Evolutionary conservation across 2,113 vertebrate genomes (phyloP).

Genomic region (Psilopsiagon aurifrons): DNA sequence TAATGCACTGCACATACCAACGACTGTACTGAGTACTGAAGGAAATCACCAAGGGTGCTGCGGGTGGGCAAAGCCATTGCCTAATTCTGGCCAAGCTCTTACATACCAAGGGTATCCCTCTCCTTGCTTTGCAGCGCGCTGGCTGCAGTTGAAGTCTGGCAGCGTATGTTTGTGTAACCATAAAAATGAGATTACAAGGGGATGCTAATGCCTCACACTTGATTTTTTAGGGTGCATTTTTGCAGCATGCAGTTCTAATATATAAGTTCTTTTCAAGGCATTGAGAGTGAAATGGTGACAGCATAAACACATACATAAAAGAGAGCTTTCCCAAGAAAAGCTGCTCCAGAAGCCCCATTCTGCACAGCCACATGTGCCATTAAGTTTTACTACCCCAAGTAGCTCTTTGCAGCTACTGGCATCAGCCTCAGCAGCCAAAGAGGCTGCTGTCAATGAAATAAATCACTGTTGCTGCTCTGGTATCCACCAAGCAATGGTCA

Average conservation of each 20-base stretch:
- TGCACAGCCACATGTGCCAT: background rate
- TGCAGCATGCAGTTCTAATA: background rate
- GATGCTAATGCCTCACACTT: background rate
- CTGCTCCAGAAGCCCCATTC: background rate
- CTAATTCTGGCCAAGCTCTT: conserved; percentile 36
- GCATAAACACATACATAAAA: background rate
- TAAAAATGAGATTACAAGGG: background rate
- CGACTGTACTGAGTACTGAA: conserved; percentile 51
- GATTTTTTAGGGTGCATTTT: background rate
- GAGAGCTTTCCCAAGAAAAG: background rate
- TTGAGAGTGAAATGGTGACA: background rate
- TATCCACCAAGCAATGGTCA: background rate
- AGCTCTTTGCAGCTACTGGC: background rate
- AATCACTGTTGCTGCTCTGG: background rate
- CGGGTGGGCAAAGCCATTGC: conserved; percentile 54
- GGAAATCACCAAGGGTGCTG: conserved; percentile 65
- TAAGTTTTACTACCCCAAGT: background rate
- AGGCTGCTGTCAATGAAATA: background rate
- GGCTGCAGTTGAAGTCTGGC: background rate
- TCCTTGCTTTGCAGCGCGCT: background rate
- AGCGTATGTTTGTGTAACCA: background rate
- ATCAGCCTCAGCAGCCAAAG: background rate
- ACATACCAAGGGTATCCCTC: conserved; percentile 21
- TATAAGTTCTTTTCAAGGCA: background rate
- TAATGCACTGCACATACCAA: conserved; percentile 40